Percentiles rank a stretch among this genome's conserved stretches.
phyloP scores from a whole-genome alignment of 2,797 vertebrate species.

The Xyrichtys novacula region DNA sequence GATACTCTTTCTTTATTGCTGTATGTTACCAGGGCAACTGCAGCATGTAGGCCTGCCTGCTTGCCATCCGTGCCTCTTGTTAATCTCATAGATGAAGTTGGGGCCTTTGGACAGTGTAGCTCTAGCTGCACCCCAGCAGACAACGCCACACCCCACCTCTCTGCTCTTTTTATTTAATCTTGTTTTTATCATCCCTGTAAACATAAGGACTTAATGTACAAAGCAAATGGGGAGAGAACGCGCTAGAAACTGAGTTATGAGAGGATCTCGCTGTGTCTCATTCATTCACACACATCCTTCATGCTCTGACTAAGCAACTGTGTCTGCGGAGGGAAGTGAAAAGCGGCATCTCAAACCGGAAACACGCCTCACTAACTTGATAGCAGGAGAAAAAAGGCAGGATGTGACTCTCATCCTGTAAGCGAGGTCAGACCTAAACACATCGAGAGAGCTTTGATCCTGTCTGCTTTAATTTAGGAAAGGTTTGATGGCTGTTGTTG shows the following conservation, averaged over 20 bases:
- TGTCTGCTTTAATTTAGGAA: constrained; percentile 12
- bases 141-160: constrained; percentile 20
- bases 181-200: constrained; percentile 47
- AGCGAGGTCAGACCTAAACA: constrained; percentile 18
- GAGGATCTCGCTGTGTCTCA: constrained; percentile 35
- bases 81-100: constrained; percentile 53
- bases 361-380: constrained; percentile 44
- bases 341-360: constrained; percentile 62
- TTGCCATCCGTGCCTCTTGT: constrained; percentile 47
- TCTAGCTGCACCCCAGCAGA: constrained; percentile 50
- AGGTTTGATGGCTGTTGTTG: constrained; percentile 8
- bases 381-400: constrained; percentile 46
- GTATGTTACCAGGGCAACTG: constrained; percentile 85
- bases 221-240: constrained; percentile 35
- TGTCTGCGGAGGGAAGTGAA: constrained; percentile 39
- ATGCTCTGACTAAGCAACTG: constrained; percentile 34
- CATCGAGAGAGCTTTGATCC: constrained; percentile 7
- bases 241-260: constrained; percentile 58
- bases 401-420: constrained; percentile 74
- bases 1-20: constrained; percentile 60
- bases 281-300: constrained; percentile 28
- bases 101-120: constrained; percentile 51
- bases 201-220: constrained; percentile 39
- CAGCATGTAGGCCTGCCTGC: constrained; percentile 68
- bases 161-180: constrained; percentile 28